These are phyloP conservation scores for Podilymbus podiceps DNA, from an alignment of 2,113 vertebrate species.

Conservation along the genomic window DNA sequence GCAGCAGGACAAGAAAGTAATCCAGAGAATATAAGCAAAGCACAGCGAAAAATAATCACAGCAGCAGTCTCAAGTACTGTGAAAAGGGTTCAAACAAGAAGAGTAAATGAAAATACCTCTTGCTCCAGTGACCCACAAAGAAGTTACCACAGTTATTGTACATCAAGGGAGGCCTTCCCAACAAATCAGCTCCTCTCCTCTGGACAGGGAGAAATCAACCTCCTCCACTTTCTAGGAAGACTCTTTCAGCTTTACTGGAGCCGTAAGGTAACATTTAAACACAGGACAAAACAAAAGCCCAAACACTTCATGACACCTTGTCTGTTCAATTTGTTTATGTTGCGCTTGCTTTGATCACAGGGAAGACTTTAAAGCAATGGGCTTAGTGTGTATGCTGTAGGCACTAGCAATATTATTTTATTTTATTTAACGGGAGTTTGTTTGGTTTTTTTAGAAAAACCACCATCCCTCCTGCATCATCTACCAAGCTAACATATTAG, in stretches of 20 bases:
- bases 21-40: neutral
- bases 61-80: neutral
- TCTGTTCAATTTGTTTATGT: neutral
- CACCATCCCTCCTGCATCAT: neutral
- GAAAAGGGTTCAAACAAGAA: neutral
- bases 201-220: neutral
- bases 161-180: neutral
- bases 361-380: neutral
- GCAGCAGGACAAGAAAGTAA: neutral
- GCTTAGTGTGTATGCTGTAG: neutral
- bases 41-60: neutral
- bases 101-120: neutral
- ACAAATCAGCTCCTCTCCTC: neutral
- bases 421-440: neutral
- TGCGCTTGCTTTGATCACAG: neutral
- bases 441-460: neutral
- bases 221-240: neutral
- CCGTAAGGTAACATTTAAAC: neutral
- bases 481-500: neutral
- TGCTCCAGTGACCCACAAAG: neutral
- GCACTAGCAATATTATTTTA: neutral
- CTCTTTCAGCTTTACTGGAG: neutral
- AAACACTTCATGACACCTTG: neutral
- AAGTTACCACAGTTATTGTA: neutral
- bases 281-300: neutral